These are phyloP conservation scores for Tenodera sinensis DNA, from an alignment of 2,888 invertebrate genomes.

Conservation along the genomic window DNA sequence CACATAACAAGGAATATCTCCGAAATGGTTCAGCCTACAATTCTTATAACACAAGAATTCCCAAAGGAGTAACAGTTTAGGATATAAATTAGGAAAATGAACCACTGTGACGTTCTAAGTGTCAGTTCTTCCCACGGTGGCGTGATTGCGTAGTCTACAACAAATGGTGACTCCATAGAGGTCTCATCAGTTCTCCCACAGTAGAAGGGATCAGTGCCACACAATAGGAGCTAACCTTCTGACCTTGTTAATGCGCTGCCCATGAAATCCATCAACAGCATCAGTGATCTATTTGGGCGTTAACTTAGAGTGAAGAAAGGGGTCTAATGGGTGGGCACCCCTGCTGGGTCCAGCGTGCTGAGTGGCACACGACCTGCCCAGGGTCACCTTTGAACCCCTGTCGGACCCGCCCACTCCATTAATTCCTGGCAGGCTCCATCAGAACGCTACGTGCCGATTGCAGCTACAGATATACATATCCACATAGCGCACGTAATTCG, in stretches of 20 bases:
- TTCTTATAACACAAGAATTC: too few species aligned
- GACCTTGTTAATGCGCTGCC: not conserved
- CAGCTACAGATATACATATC: not conserved
- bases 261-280: not conserved
- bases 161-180: too few species aligned
- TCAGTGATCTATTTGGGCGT: not conserved
- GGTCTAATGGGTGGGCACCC: not conserved
- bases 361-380: not conserved
- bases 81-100: too few species aligned
- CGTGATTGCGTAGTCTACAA: too few species aligned
- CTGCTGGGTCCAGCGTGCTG: not conserved
- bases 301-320: not conserved
- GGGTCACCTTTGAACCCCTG: not conserved
- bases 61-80: too few species aligned
- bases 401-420: constrained; percentile 4
- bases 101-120: too few species aligned
- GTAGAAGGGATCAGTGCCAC: not conserved
- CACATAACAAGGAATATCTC: too few species aligned
- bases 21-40: too few species aligned
- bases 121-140: too few species aligned
- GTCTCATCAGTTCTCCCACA: not conserved
- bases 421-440: not conserved
- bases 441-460: constrained; percentile 4
- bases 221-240: not conserved
- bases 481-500: not conserved